Evolutionary conservation across 2,888 invertebrate species (phyloP).

Genomic region (Gisinianus flammeolus): DNA sequence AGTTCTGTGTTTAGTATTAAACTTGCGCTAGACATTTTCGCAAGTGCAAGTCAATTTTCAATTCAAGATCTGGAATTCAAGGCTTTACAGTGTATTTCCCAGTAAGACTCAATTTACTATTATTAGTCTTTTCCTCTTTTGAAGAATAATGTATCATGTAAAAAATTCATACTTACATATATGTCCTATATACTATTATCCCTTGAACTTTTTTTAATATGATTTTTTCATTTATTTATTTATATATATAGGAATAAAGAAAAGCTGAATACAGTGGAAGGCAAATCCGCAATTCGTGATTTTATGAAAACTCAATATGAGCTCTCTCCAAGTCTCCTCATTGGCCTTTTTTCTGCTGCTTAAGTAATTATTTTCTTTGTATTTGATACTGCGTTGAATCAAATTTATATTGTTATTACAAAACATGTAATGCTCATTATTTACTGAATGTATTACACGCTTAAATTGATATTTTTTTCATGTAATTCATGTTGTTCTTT

Average conservation of each 20-base stretch:
- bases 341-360: too few species aligned
- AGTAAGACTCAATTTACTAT: background rate
- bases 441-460: too few species aligned
- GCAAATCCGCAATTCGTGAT: background rate
- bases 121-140: background rate
- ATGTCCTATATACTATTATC: background rate
- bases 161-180: background rate
- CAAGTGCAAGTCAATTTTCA: background rate
- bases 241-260: conserved; percentile 16
- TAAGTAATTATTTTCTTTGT: too few species aligned
- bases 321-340: conserved; percentile 2
- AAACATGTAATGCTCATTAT: too few species aligned
- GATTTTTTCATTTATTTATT: background rate
- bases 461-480: too few species aligned
- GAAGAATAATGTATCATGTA: too few species aligned
- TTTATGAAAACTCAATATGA: conserved; percentile 17
- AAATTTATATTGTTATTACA: too few species aligned
- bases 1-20: background rate
- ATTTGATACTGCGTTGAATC: too few species aligned
- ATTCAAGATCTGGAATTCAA: conserved; percentile 23
- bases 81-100: conserved; percentile 4
- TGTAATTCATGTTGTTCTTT: too few species aligned
- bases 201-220: background rate
- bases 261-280: background rate
- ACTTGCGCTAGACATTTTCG: conserved; percentile 12